Evolutionary conservation across 2,888 invertebrate genomes (phyloP), one percentile per base, ranked within the genome.

Genomic region (Pteria penguin): DNA sequence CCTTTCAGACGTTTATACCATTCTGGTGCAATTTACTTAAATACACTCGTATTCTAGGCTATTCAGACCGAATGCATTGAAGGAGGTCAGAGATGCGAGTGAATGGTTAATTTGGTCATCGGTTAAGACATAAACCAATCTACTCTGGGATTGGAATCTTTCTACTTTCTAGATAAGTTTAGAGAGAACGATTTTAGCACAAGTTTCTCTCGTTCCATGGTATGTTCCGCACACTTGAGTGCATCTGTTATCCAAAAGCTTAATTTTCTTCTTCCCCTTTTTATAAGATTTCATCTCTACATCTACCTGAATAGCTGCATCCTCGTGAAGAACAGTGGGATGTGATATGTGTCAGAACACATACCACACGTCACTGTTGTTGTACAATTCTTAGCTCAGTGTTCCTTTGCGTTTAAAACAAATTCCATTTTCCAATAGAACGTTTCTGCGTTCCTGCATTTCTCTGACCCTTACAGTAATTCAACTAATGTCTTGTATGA

Each of bases 161-260:
- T 71, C 26, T 31, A 14, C 52, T 8, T 61, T 52, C 5, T n/a
- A n/a, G n/a, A n/a, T n/a, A n/a, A 71, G 26, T 11, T 24, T 52
- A 2, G 24, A 61, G 0, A 32, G 62, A 52, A 62, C 31, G 31
- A 62, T 71, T 45, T 71, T 71, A 8, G 31, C 31, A 27, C 71
- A 71, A 2, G 61, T 62, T 31, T 71, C 62, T 22, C 71, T 71
- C 2, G 71, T 71, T 26, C 70, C 70, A 26, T 0, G 11, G n/a
- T 11, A 11, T 14, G 33, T 52, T 36, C 70, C 60, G 36, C 70
- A 70, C 14, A 70, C 22, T 58, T 70, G 36, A 14, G 60, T 70
- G 45, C 69, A 70, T 14, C 24, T 3, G 22, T 31, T 32, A 5
- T n/a, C 11, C 2, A 68, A n/a, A 8, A 8, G 55, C 29, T 68